phyloP scores from a whole-genome alignment of 2,113 vertebrate genomes.

The Parus major region DNA sequence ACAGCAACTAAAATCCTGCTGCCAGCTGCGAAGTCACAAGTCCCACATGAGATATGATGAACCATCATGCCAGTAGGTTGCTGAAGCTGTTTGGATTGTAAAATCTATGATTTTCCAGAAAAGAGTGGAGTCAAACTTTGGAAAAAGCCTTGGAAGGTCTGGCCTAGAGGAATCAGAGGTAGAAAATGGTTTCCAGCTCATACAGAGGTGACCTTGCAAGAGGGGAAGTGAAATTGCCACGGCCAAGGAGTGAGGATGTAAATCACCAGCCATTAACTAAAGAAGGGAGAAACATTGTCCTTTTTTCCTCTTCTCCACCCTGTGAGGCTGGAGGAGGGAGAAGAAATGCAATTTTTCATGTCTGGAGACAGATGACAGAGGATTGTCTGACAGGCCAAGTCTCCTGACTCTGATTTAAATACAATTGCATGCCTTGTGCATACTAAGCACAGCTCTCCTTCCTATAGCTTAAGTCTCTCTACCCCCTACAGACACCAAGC shows the following conservation, averaged over 20 bases:
- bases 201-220: neutral
- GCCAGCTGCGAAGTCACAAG: neutral
- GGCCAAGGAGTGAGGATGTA: neutral
- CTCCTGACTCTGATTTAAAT: neutral
- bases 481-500: neutral
- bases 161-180: neutral
- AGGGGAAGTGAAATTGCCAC: neutral
- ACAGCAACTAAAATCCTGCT: neutral
- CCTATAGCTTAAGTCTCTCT: neutral
- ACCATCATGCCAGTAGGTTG: neutral
- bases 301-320: neutral
- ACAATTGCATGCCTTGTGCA: neutral
- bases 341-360: neutral
- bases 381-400: neutral
- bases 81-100: neutral
- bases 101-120: neutral
- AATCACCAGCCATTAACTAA: neutral
- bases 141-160: neutral
- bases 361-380: neutral
- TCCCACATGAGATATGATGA: rapidly evolving
- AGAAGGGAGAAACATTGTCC: neutral
- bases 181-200: neutral
- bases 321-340: neutral
- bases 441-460: neutral
- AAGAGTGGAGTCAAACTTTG: neutral